Conservation (phyloP, 2,888 invertebrate species). For the Colostygia pectinataria region DNA sequence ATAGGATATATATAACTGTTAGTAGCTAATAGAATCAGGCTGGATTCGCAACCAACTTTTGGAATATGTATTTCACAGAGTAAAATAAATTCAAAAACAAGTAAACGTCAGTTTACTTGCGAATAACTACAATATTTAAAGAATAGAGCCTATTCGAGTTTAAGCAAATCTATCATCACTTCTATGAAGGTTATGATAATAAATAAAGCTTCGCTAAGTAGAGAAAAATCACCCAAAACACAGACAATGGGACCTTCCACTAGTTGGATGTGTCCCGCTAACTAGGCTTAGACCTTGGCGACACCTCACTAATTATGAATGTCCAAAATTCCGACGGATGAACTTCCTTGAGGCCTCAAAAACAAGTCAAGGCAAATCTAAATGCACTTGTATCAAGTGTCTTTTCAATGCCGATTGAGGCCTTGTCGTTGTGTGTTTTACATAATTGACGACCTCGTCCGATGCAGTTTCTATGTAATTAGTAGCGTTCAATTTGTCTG, state of each 20-base stretch:
- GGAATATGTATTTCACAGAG: too few species aligned
- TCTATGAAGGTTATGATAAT: neutral
- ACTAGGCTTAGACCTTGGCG: conserved; percentile 38
- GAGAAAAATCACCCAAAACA: conserved; percentile 11
- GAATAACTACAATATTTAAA: too few species aligned
- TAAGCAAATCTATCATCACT: too few species aligned
- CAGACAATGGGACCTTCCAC: conserved; percentile 19
- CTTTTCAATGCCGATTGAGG: conserved; percentile 56
- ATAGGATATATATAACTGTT: too few species aligned
- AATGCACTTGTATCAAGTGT: conserved; percentile 46
- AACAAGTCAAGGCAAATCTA: conserved; percentile 69
- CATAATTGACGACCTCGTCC: conserved; percentile 62
- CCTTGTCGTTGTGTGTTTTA: conserved; percentile 70
- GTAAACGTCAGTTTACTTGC: too few species aligned
- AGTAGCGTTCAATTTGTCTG: conserved; percentile 31
- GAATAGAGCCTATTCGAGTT: too few species aligned
- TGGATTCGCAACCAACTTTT: too few species aligned
- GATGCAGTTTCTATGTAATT: conserved; percentile 51
- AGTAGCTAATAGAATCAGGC: too few species aligned
- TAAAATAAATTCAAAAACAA: too few species aligned
- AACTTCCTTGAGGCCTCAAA: conserved; percentile 64
- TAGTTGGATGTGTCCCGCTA: conserved; percentile 18
- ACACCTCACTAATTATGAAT: conserved; percentile 54
- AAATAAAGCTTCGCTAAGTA: neutral
- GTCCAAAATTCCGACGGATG: conserved; percentile 53